phyloP scores from a whole-genome alignment of 2,888 invertebrate species.

The Sarcophaga rosellei region DNA sequence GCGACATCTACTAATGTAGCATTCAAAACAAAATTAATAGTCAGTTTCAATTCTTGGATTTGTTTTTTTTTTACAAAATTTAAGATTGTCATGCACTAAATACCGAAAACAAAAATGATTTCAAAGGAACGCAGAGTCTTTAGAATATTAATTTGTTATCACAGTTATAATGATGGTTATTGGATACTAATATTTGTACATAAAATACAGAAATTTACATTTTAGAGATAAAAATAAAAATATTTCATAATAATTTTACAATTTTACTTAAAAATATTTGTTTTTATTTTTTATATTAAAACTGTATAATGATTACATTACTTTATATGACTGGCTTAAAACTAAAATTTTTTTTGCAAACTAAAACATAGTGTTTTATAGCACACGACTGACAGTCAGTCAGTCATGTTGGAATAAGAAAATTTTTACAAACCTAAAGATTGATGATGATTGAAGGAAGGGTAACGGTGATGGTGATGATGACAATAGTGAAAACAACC shows the following conservation, averaged over 20 bases:
- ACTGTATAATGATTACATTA: neutral
- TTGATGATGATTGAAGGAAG: neutral
- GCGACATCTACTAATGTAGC: too few species aligned
- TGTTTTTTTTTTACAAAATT: too few species aligned
- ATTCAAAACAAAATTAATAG: too few species aligned
- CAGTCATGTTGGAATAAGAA: conserved; percentile 28
- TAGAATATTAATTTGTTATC: too few species aligned
- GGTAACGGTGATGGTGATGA: neutral
- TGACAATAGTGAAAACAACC: neutral
- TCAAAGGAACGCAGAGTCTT: too few species aligned
- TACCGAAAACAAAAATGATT: too few species aligned
- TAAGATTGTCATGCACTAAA: too few species aligned
- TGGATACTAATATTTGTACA: too few species aligned
- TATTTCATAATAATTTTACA: neutral
- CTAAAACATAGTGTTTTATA: neutral
- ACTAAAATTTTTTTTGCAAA: neutral
- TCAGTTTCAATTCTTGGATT: too few species aligned
- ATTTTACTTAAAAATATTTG: neutral
- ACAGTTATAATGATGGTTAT: too few species aligned
- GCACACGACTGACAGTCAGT: conserved; percentile 12
- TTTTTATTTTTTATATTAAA: neutral
- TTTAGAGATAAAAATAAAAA: too few species aligned
- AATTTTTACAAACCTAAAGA: conserved; percentile 28
- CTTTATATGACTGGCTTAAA: neutral
- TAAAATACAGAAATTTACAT: too few species aligned